phyloP scores from a whole-genome alignment of 2,113 vertebrate species.

The Platichthys stellatus region DNA sequence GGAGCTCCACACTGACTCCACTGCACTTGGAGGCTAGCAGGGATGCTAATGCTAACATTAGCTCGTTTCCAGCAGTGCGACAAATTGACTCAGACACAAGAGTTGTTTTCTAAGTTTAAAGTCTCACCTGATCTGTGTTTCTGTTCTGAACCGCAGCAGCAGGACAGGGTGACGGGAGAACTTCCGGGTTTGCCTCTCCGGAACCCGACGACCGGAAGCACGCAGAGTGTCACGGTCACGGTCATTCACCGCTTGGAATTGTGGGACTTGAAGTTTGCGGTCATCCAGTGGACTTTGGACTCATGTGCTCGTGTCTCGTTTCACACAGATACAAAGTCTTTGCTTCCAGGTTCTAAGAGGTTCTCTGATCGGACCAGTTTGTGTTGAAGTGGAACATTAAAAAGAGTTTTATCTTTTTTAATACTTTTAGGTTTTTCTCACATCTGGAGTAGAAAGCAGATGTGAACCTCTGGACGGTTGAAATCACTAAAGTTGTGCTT shows the following conservation, averaged over 20 bases:
- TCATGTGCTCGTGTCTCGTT: background rate
- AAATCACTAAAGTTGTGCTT: too few relatives aligned
- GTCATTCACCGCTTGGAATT: background rate
- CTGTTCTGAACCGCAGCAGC: background rate
- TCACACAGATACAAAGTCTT: too few relatives aligned
- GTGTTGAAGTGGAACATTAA: too few relatives aligned
- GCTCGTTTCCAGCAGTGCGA: background rate
- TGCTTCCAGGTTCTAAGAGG: too few relatives aligned
- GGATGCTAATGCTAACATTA: constrained; percentile 11
- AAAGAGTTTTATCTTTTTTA: too few relatives aligned
- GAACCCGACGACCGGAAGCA: background rate
- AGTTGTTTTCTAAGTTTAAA: accelerated
- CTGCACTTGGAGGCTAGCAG: background rate
- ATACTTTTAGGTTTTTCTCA: too few relatives aligned
- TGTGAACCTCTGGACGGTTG: too few relatives aligned
- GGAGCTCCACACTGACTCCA: too few relatives aligned
- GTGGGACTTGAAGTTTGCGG: constrained; percentile 39
- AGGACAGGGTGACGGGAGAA: background rate
- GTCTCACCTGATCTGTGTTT: constrained; percentile 12
- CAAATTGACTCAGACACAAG: too few relatives aligned
- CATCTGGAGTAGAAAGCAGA: too few relatives aligned
- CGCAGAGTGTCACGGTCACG: background rate
- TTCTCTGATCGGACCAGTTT: too few relatives aligned
- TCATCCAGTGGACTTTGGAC: background rate
- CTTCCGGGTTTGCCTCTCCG: background rate